Conservation (phyloP, 2,888 invertebrate species). For the Erpobdella octoculata region DNA sequence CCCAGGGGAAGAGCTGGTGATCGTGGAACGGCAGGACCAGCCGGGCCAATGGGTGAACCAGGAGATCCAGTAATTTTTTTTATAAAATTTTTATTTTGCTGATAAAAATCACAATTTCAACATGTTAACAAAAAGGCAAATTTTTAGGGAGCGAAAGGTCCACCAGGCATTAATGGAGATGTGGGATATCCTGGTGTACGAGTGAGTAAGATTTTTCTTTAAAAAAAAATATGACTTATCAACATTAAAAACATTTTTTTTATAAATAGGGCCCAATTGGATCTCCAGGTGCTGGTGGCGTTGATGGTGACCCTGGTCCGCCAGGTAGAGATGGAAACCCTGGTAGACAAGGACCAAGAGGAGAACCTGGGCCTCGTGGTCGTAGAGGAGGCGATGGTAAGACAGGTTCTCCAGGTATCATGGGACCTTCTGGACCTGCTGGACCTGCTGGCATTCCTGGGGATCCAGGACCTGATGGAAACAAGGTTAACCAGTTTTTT, state of each 20-base stretch:
- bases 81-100: not conserved
- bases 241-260: too few relatives aligned
- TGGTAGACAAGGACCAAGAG: conserved; percentile 24
- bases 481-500: not conserved
- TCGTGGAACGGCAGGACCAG: not conserved
- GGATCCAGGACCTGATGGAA: conserved; percentile 9
- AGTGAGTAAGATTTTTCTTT: too few relatives aligned
- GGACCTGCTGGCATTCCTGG: conserved; percentile 27
- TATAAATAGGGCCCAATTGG: too few relatives aligned
- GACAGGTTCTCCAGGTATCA: conserved; percentile 23
- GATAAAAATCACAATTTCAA: not conserved
- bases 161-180: not conserved
- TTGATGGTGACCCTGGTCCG: conserved; percentile 7
- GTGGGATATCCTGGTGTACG: not conserved
- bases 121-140: not conserved
- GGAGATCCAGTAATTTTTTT: not conserved
- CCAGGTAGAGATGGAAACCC: conserved; percentile 12
- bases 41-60: not conserved
- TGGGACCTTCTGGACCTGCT: conserved; percentile 23
- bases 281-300: not conserved
- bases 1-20: conserved; percentile 10
- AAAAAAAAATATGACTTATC: too few relatives aligned
- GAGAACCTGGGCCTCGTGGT: conserved; percentile 26
- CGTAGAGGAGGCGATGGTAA: conserved; percentile 21
- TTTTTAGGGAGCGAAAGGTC: not conserved